Conservation (phyloP, 2,888 invertebrate species). For the Nymphalis urticae region DNA sequence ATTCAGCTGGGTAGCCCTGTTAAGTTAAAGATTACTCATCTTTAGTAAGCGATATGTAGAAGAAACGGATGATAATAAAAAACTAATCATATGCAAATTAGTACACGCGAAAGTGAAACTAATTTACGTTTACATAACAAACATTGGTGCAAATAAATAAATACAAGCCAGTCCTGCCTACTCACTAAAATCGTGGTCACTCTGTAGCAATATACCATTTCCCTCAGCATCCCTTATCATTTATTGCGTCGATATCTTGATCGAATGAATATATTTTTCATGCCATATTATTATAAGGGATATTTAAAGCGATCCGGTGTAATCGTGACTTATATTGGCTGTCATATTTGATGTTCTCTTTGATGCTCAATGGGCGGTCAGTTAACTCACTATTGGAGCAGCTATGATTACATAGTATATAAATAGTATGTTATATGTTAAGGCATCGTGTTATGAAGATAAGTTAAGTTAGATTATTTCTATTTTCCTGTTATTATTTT, state of each 20-base stretch:
- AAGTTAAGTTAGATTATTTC: too few species aligned
- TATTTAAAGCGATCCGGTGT: constrained; percentile 44
- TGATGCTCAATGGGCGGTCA: constrained; percentile 45
- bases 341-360: constrained; percentile 42
- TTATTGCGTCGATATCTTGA: constrained; percentile 54
- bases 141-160: too few species aligned
- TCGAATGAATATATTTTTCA: constrained; percentile 58
- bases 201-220: constrained; percentile 47
- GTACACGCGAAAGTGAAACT: too few species aligned
- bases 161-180: not conserved
- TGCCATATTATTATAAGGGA: constrained; percentile 57
- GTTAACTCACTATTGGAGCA: not conserved
- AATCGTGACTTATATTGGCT: constrained; percentile 44
- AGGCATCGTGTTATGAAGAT: too few species aligned
- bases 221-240: constrained; percentile 58
- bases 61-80: too few species aligned
- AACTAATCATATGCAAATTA: too few species aligned
- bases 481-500: too few species aligned
- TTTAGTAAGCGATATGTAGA: too few species aligned
- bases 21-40: too few species aligned
- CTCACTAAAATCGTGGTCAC: constrained; percentile 43
- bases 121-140: too few species aligned
- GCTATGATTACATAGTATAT: not conserved
- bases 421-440: too few species aligned
- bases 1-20: too few species aligned